phyloP scores from a whole-genome alignment of 2,797 vertebrate species.

The Crotalus adamanteus region DNA sequence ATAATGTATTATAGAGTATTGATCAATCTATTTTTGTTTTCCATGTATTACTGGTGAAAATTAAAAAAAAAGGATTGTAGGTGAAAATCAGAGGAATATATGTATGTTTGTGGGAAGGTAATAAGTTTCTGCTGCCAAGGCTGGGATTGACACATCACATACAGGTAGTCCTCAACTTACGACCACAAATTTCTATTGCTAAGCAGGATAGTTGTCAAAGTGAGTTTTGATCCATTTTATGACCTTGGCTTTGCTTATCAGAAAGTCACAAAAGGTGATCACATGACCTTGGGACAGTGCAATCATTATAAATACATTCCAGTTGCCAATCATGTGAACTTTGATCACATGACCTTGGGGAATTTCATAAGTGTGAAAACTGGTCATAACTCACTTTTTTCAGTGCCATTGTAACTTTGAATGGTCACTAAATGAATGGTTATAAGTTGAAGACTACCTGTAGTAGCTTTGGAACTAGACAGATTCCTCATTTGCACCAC shows the following conservation, averaged over 20 bases:
- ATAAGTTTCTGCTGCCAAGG: neutral
- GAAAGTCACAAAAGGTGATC: neutral
- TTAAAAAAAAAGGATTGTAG: neutral
- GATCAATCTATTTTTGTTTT: neutral
- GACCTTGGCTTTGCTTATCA: neutral
- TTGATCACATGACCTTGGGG: neutral
- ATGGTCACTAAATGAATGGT: neutral
- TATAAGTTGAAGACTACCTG: neutral
- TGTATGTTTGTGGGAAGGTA: neutral
- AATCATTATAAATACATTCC: neutral
- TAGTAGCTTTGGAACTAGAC: neutral
- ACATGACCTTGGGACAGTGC: neutral
- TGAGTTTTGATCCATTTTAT: neutral
- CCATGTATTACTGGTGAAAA: neutral
- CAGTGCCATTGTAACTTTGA: neutral
- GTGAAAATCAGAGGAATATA: neutral
- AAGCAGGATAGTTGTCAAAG: neutral
- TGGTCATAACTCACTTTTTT: neutral
- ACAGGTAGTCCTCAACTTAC: neutral
- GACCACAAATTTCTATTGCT: neutral
- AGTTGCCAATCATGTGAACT: neutral
- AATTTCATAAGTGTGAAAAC: neutral
- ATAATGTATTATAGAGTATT: neutral
- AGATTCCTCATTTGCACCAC: neutral
- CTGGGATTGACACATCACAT: neutral